Evolutionary conservation across 2,797 vertebrate genomes (phyloP).

Genomic region (Lepidocolaptes lacrymiger): DNA sequence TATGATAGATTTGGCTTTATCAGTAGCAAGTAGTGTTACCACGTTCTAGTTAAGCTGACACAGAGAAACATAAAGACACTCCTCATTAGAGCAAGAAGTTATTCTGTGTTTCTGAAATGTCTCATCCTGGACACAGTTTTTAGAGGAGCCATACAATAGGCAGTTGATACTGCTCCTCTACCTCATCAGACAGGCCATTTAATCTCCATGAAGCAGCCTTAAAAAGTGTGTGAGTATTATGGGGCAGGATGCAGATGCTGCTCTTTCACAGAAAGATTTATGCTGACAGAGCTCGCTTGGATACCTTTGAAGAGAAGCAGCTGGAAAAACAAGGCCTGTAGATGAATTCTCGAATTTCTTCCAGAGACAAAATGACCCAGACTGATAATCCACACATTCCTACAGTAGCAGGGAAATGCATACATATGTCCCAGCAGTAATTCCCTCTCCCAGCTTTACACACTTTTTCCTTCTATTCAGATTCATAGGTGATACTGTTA

Average conservation of each 20-base stretch:
- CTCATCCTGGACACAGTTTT: neutral
- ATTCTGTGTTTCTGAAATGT: neutral
- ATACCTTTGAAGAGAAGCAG: constrained; percentile 23
- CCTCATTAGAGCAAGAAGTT: neutral
- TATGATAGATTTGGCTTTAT: neutral
- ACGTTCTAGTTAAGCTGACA: neutral
- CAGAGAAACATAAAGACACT: neutral
- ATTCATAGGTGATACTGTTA: neutral
- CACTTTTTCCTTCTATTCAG: neutral
- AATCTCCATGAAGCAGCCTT: neutral
- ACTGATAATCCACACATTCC: neutral
- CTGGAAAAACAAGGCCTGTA: neutral
- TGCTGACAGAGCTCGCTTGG: neutral
- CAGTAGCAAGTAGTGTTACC: neutral
- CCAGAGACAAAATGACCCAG: neutral
- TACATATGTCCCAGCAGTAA: neutral
- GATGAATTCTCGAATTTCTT: constrained; percentile 12
- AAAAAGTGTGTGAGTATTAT: neutral
- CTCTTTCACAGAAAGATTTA: neutral
- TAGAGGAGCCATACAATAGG: neutral
- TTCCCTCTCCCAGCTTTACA: neutral
- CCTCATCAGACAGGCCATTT: neutral
- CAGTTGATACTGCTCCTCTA: neutral
- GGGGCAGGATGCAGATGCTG: neutral
- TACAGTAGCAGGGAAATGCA: neutral